These are phyloP conservation scores for Neosilurus hyrtlii DNA, from an alignment of 2,797 vertebrate genomes.

Conservation along the genomic window DNA sequence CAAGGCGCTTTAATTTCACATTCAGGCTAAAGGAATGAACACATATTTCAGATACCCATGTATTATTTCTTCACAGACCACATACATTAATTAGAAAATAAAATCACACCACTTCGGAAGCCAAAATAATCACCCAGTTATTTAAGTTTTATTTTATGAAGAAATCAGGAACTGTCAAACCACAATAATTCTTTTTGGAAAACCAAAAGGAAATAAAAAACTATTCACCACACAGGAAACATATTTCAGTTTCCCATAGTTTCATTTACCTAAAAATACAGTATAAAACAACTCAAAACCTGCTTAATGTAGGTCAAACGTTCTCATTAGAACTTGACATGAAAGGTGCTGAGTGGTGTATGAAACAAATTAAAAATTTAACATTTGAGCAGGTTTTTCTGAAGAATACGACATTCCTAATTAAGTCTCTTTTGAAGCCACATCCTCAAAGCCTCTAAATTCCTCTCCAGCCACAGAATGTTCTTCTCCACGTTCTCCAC, in stretches of 20 bases:
- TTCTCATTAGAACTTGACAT: conserved; percentile 1
- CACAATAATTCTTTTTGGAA: conserved; percentile 11
- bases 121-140: background rate
- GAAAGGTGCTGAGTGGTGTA: conserved; percentile 9
- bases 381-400: background rate
- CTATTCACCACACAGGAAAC: background rate
- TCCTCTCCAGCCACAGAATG: conserved; percentile 73
- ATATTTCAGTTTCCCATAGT: conserved; percentile 8
- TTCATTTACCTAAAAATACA: conserved; percentile 9
- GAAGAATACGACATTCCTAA: conserved; percentile 26
- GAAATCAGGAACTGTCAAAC: background rate
- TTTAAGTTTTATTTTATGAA: conserved; percentile 20
- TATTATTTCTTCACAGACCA: background rate
- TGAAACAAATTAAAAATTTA: conserved; percentile 5
- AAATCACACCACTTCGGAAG: background rate
- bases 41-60: background rate
- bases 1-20: background rate
- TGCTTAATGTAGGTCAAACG: conserved; percentile 24
- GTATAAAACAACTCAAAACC: conserved; percentile 32
- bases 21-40: background rate
- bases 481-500: conserved; percentile 75
- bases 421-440: conserved; percentile 63
- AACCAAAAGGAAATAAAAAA: background rate
- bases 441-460: conserved; percentile 68
- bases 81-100: background rate